Base-by-base conservation (phyloP, 2,888 invertebrate genomes). In the Volucella zonaria region DNA sequence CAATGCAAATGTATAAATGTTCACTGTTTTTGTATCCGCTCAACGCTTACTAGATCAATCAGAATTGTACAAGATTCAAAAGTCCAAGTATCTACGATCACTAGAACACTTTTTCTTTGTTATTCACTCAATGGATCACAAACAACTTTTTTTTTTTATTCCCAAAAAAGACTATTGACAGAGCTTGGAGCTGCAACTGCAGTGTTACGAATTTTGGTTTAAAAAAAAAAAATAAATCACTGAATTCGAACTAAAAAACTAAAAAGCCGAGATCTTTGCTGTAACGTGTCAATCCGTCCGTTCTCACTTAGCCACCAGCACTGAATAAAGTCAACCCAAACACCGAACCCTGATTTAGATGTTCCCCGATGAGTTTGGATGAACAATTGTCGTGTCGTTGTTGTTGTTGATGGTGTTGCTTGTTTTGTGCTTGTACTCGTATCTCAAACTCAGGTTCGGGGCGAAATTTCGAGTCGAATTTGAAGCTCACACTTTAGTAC, bases 261-360 rank as follows among this genome's bases (percentile, higher is more conserved):
- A 31, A 31, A 23, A 31, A 31, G 6, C 31, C 6, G 31, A 15
- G 14, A 11, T 62, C 40, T 61, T 68, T 43, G 74, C 78, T 71
- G 70, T 81, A 88, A 86, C 87, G 87, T 87, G 86, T 87, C 86
- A 87, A 87, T 71, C 89, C 89, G 90, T 89, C 90, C 90, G 90
- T 88, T 90, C 89, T 90, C 90, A 89, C 89, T 90, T 89, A 89
- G 90, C 90, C 90, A 91, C 89, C 90, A 89, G 89, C 90, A 90
- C 90, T 89, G 90, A 90, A 90, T 90, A 90, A 90, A 90, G 90
- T 90, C 90, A 90, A 89, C 73, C 51, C 76, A 80, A 67, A 31
- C 64, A 23, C 90, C 73, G 43, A 71, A 74, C 73, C 68, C 81
- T 82, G 70, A 86, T 78, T 86, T 86, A 82, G 82, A 77, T 85